Conservation (phyloP, 2,113 vertebrate genomes). For the Solea solea region DNA sequence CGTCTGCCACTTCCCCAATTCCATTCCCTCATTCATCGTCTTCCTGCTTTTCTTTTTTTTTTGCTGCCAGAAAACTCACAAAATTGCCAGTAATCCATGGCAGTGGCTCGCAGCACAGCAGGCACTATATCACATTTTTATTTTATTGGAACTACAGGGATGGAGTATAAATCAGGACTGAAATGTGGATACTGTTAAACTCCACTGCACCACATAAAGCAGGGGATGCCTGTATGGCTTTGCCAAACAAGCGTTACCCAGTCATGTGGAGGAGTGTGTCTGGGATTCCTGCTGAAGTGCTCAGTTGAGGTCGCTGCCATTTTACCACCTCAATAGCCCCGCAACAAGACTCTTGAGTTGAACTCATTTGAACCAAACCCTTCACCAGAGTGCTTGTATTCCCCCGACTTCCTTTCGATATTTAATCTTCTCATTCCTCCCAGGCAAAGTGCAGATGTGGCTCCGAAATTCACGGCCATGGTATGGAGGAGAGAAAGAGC, state of each 20-base stretch:
- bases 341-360: neutral
- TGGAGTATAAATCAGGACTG: conserved; percentile 49
- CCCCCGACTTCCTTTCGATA: conserved; percentile 26
- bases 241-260: conserved; percentile 40
- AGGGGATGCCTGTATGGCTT: conserved; percentile 18
- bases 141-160: conserved; percentile 56
- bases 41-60: conserved; percentile 38
- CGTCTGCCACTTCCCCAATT: conserved; percentile 30
- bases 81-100: conserved; percentile 55
- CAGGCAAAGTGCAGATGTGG: conserved; percentile 5
- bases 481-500: neutral
- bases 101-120: conserved; percentile 59
- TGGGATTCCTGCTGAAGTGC: conserved; percentile 5
- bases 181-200: conserved; percentile 51
- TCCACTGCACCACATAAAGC: conserved; percentile 15
- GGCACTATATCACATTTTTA: conserved; percentile 53
- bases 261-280: conserved; percentile 18
- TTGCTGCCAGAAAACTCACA: conserved; percentile 38
- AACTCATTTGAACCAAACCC: conserved; percentile 25
- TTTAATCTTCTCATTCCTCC: conserved; percentile 35
- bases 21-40: conserved; percentile 43
- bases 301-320: neutral
- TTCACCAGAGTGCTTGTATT: conserved; percentile 22
- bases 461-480: neutral
- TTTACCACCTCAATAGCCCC: neutral